Evolutionary conservation across 2,888 invertebrate species (phyloP).

Genomic region (Nomada ferruginata): DNA sequence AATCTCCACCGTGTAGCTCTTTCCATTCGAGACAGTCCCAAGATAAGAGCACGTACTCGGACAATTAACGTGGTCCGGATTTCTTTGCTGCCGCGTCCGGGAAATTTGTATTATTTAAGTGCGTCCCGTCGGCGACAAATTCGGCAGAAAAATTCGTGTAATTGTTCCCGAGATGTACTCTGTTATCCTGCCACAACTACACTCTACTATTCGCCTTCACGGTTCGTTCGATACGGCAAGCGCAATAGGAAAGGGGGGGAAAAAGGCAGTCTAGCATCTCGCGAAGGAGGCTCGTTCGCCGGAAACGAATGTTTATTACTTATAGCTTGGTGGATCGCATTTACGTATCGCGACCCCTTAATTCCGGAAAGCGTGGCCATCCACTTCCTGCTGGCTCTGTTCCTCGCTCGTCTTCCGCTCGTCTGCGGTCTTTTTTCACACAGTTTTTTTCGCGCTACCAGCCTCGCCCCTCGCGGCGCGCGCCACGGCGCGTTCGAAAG

Average conservation of each 20-base stretch:
- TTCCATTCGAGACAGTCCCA: background rate
- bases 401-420: conserved; percentile 16
- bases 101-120: no score
- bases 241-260: background rate
- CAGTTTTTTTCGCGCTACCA: conserved; percentile 18
- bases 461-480: conserved; percentile 4
- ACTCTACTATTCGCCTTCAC: background rate
- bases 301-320: conserved; percentile 56
- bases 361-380: conserved; percentile 70
- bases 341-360: conserved; percentile 69
- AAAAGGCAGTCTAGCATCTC: conserved; percentile 23
- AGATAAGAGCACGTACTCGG: background rate
- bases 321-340: conserved; percentile 51
- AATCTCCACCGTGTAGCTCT: conserved; percentile 7
- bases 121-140: no score
- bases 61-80: no score
- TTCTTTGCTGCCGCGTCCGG: no score
- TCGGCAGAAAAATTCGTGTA: no score
- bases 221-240: background rate
- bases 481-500: conserved; percentile 17
- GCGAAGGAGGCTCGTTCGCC: conserved; percentile 39
- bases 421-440: conserved; percentile 22
- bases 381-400: conserved; percentile 42
- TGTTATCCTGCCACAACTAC: no score
- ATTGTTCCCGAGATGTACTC: no score